phyloP scores from a whole-genome alignment of 2,888 invertebrate species.

The Andricus quercusramuli region DNA sequence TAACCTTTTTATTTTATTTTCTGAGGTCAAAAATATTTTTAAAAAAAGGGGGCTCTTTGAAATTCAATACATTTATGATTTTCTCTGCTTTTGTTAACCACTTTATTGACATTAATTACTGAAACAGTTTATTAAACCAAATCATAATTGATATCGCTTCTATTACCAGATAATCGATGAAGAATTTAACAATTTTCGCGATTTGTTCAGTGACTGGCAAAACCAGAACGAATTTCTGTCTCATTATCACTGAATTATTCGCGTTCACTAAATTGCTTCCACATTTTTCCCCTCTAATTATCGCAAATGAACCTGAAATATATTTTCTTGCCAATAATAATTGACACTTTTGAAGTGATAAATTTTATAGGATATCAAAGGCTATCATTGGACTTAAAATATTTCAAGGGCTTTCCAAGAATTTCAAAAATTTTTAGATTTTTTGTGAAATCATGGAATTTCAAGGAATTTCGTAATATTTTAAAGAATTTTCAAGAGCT shows the following conservation, averaged over 20 bases:
- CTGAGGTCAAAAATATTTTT: neutral
- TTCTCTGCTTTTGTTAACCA: neutral
- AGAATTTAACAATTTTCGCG: neutral
- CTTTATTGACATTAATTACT: too few species aligned
- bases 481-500: too few species aligned
- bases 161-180: neutral
- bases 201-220: neutral
- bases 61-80: neutral
- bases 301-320: neutral
- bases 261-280: neutral
- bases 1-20: too few species aligned
- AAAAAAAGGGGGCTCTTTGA: neutral
- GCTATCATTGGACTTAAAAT: too few species aligned
- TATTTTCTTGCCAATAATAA: neutral
- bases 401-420: too few species aligned
- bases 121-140: too few species aligned
- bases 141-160: neutral
- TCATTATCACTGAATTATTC: constrained; percentile 26
- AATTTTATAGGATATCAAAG: too few species aligned
- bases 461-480: too few species aligned
- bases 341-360: neutral
- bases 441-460: too few species aligned
- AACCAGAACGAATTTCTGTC: constrained; percentile 1
- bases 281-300: neutral
- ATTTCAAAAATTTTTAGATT: too few species aligned